Evolutionary conservation across 2,113 vertebrate species (phyloP).

Genomic region (Ceyx margarethae): DNA sequence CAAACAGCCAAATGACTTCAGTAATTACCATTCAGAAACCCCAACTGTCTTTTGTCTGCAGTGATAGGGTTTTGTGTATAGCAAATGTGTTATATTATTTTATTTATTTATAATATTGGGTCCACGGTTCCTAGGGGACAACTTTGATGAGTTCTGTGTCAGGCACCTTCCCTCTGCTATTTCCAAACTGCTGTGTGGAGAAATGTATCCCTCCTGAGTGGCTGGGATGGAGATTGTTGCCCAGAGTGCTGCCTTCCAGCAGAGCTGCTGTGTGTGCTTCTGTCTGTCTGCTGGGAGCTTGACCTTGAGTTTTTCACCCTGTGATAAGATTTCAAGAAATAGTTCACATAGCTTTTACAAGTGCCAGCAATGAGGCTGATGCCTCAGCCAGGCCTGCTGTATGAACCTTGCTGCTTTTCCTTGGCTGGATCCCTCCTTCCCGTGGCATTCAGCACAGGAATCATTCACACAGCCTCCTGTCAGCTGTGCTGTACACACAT

Average conservation of each 20-base stretch:
- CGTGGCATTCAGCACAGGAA: neutral
- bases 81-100: neutral
- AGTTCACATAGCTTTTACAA: neutral
- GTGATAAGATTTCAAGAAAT: conserved; percentile 6
- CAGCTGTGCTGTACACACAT: neutral
- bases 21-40: neutral
- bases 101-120: too few relatives aligned
- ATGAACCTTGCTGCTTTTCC: neutral
- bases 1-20: neutral
- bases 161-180: neutral
- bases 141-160: neutral
- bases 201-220: neutral
- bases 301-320: conserved; percentile 23
- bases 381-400: neutral
- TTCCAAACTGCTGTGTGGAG: neutral
- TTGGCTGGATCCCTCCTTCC: neutral
- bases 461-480: neutral
- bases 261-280: neutral
- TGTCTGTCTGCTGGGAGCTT: neutral
- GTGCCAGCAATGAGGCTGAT: neutral
- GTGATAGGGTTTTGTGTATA: neutral
- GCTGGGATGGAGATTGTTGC: neutral
- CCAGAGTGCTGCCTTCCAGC: neutral
- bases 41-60: neutral
- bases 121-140: neutral